Evolutionary conservation across 1,140 invertebrate genomes (phyloP), one percentile per base, ranked within the genome.

Genomic region (Pissodes strobi): DNA sequence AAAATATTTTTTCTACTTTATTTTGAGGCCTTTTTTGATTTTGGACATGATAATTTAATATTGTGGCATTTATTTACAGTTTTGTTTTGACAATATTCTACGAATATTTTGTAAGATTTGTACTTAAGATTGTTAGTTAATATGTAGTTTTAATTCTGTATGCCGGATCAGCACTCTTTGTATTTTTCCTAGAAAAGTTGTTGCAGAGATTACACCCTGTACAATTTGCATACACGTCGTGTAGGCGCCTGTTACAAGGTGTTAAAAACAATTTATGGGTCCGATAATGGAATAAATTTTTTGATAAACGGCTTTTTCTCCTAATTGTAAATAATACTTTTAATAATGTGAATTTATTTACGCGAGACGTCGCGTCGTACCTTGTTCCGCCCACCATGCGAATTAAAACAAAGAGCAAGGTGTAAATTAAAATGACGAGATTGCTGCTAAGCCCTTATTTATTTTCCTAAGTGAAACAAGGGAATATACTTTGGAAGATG

Each of bases 241-340:
- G 56, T 59, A 59, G 56, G 56, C 43, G 56, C 56, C 19, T 59
- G 38, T 48, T 59, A 48, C 43, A 48, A 48, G 56, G 56, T 59
- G 56, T 59, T 59, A 59, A 59, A 59, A 59, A 27, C 56, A 48
- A 59, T 59, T 59, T 59, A 59, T 48, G 41, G 56, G 17, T 13
- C 41, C 56, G 56, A 59, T 59, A 59, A 59, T 59, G 56, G 55
- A 59, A 59, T 59, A 59, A 46, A 59, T 59, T 59, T 59, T 59
- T 59, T 59, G 56, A 59, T 48, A 49, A 59, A 59, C 56, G 41
- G 43, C 56, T 25, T 25, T 59, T 46, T 22, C 41, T 19, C 41
- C 56, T 59, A 59, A 59, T 59, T 59, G 56, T 59, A 59, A 59
- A 59, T 59, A 59, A 59, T 59, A 59, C 56, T 59, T 59, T 59